Conservation (phyloP, 2,888 invertebrate genomes). For the Spisula solida region DNA sequence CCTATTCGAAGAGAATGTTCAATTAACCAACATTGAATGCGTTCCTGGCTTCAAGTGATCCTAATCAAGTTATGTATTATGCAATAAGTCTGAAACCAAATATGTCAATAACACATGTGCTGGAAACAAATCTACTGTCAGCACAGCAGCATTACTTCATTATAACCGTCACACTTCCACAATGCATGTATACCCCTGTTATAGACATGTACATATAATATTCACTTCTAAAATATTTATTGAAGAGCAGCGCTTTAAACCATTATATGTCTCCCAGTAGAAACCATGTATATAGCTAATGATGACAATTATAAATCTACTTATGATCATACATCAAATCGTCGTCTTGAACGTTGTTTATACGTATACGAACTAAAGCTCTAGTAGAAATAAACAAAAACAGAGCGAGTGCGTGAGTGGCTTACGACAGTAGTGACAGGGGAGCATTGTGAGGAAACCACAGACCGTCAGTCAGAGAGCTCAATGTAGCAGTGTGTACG, state of each 20-base stretch:
- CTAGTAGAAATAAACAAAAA: too few relatives aligned
- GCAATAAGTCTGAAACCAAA: not conserved
- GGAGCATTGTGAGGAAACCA: too few relatives aligned
- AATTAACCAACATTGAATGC: too few relatives aligned
- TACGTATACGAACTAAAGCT: too few relatives aligned
- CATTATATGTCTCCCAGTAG: not conserved
- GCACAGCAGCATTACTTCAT: not conserved
- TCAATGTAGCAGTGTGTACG: too few relatives aligned
- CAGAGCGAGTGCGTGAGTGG: too few relatives aligned
- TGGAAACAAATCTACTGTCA: not conserved
- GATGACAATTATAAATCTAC: not conserved
- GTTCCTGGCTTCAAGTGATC: too few relatives aligned
- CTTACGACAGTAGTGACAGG: too few relatives aligned
- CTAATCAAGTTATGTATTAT: too few relatives aligned
- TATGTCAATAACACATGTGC: not conserved
- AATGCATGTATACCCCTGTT: not conserved
- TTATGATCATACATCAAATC: not conserved
- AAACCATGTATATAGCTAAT: not conserved
- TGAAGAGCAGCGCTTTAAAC: not conserved
- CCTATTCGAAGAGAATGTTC: too few relatives aligned
- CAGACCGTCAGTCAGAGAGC: too few relatives aligned
- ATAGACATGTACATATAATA: not conserved
- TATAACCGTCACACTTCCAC: not conserved
- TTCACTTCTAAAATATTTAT: not conserved
- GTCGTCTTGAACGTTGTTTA: not conserved